Evolutionary conservation across 2,888 invertebrate species (phyloP), one percentile per base, ranked within the genome.

Genomic region (Macrostomum cliftonense): DNA sequence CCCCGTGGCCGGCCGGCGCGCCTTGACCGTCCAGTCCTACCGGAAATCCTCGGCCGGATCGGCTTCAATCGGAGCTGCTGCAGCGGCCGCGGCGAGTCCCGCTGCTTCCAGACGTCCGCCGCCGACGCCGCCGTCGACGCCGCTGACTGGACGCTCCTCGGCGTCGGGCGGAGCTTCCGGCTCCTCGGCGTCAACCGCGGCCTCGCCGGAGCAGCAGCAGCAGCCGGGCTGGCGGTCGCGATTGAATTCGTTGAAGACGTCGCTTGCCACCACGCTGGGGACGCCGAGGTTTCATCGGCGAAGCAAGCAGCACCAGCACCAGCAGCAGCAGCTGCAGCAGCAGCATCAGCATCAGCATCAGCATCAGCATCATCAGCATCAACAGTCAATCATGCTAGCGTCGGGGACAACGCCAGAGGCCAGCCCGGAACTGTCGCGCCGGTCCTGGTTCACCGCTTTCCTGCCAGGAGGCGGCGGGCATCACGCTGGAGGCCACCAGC

Each of bases 371-470:
- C 47, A 46, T 9, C 44, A 16, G 17, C 44, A 16, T 14, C 14
- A 14, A 19, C 19, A n/a, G 46, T 16, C 14, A 9, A 16, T 42
- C 9, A 4, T 2, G 49, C 39, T 55, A n/a, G 39, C 37, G 5
- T 12, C 46, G 20, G n/a, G 44, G 39, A 42, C 28, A 28, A 28
- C 28, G 28, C 28, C 28, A 9, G 28, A 28, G 9, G 28, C 28
- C 28, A 28, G 28, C 47, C 20, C 14, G 19, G 68, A 67, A 54
- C 59, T 70, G 59, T 91, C 93, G 40, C 95, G 95, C 73, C 82
- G 88, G 56, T 95, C 95, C 0, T 97, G 95, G 95, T 97, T 97
- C 73, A 95, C 95, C 12, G 88, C 88, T 57, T 74, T 97, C 57
- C 84, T 97, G 74, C 28, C 28, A 7, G 28, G 28, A 7, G 28